Evolutionary conservation across 2,113 vertebrate genomes (phyloP), one percentile per base, ranked within the genome.

Genomic region (Hiodon alosoides): DNA sequence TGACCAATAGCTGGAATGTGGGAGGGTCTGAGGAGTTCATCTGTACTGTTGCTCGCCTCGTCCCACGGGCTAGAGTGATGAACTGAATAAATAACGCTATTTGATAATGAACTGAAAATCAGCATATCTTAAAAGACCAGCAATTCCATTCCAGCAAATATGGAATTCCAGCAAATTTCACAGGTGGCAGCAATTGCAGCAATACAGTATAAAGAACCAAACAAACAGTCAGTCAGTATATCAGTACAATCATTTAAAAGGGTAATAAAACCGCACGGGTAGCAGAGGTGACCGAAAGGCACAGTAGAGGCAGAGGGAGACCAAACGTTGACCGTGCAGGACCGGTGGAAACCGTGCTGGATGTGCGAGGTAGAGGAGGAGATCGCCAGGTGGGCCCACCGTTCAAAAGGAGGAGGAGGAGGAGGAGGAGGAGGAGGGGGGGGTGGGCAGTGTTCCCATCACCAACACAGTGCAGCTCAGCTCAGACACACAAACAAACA

Each of bases 261-360:
- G 79, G 83, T 77, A 83, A 83, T 84, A 75, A 81, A 86, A 83
- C 75, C 83, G 8, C 80, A 86, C 74, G 87, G 76, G 79, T 85
- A 86, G 86, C 87, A 86, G 84, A 88, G 86, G 86, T 86, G 84
- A 88, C 81, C 82, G 82, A 85, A 83, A 86, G 77, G 83, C 79
- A 85, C 31, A 64, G 55, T 7, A 84, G 85, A 80, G 85, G 85
- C 86, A 81, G 77, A 86, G 73, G 79, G 76, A 84, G 79, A 83
- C 80, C 82, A 78, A 85, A 87, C 84, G 89, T 76, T 83, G 83
- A 82, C 75, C 81, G 89, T 87, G 87, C 85, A 84, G 81, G 81
- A 62, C 80, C 83, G 76, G 77, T 80, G 83, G 86, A 14, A 62
- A 64, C 76, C 69, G 79, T 75, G 82, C 71, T 67, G 60, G 31